phyloP scores from a whole-genome alignment of 2,888 invertebrate genomes.

The Branchipolynoe longqiensis region DNA sequence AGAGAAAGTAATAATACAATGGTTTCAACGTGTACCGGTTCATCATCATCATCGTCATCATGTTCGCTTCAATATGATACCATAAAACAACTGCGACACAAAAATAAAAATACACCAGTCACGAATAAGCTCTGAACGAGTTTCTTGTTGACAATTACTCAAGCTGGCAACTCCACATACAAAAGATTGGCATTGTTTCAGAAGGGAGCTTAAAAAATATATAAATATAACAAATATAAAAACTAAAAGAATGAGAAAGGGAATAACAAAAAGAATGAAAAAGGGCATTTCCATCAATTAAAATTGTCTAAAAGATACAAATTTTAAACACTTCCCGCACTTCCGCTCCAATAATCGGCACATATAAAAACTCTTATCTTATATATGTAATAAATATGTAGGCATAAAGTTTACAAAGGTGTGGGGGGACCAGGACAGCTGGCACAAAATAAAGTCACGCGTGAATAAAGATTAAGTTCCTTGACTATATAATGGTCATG shows the following conservation, averaged over 20 bases:
- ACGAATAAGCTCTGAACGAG: not conserved
- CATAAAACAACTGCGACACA: not conserved
- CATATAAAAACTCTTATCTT: constrained; percentile 53
- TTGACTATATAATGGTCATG: constrained; percentile 26
- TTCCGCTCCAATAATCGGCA: constrained; percentile 15
- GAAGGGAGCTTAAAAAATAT: not conserved
- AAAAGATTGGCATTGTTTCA: constrained; percentile 32
- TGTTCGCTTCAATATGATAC: not conserved
- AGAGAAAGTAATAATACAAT: constrained; percentile 7
- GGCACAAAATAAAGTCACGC: constrained; percentile 6
- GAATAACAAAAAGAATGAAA: too few species aligned
- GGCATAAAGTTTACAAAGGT: constrained; percentile 57
- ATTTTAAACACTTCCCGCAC: too few species aligned
- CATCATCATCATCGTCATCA: too few species aligned
- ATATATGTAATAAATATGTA: constrained; percentile 54
- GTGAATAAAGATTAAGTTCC: constrained; percentile 31
- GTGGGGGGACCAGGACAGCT: constrained; percentile 43
- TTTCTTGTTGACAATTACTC: not conserved
- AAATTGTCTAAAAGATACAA: too few species aligned
- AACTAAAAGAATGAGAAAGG: too few species aligned
- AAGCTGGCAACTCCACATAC: constrained; percentile 41
- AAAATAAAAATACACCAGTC: constrained; percentile 9
- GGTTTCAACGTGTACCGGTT: constrained; percentile 15
- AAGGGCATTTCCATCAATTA: constrained; percentile 31
- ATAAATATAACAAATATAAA: too few species aligned